These are phyloP conservation scores for Gryllus bimaculatus DNA, from an alignment of 1,140 invertebrate genomes.

Conservation along the genomic window DNA sequence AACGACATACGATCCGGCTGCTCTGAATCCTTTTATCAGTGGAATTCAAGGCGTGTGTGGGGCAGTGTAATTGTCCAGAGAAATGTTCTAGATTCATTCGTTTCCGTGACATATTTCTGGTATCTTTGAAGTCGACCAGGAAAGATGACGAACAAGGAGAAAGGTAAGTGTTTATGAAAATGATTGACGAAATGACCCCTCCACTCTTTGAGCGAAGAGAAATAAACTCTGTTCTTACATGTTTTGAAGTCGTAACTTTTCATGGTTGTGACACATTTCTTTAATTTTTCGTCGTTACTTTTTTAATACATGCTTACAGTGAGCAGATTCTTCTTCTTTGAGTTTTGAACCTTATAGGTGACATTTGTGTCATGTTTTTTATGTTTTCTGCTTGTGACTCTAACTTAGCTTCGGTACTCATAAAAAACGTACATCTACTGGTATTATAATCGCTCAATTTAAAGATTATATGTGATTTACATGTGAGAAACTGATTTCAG, in stretches of 20 bases:
- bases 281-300: too few species aligned
- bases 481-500: conserved; percentile 10
- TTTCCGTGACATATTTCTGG: not conserved
- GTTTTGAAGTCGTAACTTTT: too few species aligned
- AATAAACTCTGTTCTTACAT: too few species aligned
- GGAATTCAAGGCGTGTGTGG: not conserved
- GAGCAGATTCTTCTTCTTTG: too few species aligned
- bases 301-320: too few species aligned
- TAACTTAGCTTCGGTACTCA: too few species aligned
- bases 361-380: too few species aligned
- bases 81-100: not conserved
- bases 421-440: too few species aligned
- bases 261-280: too few species aligned
- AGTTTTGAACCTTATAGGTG: too few species aligned
- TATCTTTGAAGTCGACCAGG: not conserved
- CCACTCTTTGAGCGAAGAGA: not conserved
- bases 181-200: not conserved
- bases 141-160: not conserved
- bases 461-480: not conserved
- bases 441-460: too few species aligned
- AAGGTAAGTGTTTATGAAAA: not conserved
- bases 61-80: not conserved
- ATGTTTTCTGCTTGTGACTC: too few species aligned
- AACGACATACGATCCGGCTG: not conserved
- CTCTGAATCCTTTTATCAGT: not conserved